phyloP scores from a whole-genome alignment of 2,888 invertebrate species.

The Pyrgus malvae region DNA sequence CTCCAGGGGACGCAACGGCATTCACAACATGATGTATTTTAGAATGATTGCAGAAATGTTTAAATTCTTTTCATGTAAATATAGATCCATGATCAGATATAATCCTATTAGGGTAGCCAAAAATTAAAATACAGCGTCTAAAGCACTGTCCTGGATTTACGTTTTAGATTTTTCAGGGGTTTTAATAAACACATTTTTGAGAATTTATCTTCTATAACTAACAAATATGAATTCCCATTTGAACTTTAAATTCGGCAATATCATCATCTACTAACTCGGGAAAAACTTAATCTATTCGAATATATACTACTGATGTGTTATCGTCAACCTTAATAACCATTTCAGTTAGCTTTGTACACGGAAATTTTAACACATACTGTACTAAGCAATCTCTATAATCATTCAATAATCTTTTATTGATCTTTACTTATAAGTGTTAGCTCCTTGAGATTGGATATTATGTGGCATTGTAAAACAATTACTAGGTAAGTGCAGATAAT shows the following conservation, averaged over 20 bases:
- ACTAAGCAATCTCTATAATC: background rate
- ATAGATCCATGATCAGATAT: background rate
- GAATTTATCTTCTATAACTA: background rate
- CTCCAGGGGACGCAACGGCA: background rate
- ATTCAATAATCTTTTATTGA: background rate
- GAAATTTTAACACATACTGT: background rate
- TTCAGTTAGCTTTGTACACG: background rate
- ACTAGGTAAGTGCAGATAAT: background rate
- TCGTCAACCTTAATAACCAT: background rate
- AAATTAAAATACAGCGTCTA: background rate
- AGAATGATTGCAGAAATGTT: background rate
- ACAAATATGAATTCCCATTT: background rate
- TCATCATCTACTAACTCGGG: background rate
- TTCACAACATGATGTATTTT: background rate
- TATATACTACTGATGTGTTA: background rate
- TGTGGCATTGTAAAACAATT: background rate
- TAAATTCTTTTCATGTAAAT: conserved; percentile 1
- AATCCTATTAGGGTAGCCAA: background rate
- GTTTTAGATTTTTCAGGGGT: background rate
- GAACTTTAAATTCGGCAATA: background rate
- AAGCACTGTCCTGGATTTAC: background rate
- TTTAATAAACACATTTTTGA: background rate
- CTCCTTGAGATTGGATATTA: background rate
- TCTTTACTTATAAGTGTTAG: background rate
- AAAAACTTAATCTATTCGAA: background rate